Percentiles rank a stretch among this genome's conserved stretches.
phyloP scores from a whole-genome alignment of 2,888 invertebrate genomes.

The Magallana nippona region DNA sequence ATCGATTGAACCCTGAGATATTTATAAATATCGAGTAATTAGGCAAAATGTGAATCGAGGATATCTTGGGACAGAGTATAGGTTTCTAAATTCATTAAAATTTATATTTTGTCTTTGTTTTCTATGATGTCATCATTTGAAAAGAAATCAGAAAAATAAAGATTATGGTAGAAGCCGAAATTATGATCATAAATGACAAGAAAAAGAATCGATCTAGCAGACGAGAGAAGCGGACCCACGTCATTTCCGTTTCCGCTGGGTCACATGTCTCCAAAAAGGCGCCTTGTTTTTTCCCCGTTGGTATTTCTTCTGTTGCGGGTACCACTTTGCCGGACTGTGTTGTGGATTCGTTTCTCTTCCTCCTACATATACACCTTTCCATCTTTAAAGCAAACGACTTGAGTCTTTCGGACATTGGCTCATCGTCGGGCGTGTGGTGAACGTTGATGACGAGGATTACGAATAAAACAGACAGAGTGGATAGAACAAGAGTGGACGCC shows the following conservation, averaged over 20 bases:
- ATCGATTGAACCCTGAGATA: too few relatives aligned
- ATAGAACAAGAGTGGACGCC: constrained; percentile 39
- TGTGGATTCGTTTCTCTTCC: not conserved
- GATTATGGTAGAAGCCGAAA: not conserved
- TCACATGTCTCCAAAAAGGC: not conserved
- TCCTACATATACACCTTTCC: not conserved
- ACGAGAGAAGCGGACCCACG: constrained; percentile 24
- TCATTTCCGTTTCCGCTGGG: constrained; percentile 2
- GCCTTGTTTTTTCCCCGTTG: not conserved
- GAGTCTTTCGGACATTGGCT: constrained; percentile 46
- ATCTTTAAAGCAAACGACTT: constrained; percentile 21
- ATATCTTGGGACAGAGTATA: too few relatives aligned
- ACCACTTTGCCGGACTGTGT: not conserved
- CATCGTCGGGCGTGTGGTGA: constrained; percentile 43
- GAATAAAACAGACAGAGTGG: constrained; percentile 41
- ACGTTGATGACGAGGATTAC: constrained; percentile 44
- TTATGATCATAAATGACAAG: not conserved
- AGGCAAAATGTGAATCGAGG: too few relatives aligned
- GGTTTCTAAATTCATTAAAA: too few relatives aligned
- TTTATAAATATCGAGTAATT: too few relatives aligned
- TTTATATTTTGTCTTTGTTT: too few relatives aligned
- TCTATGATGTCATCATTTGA: not conserved
- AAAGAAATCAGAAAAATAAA: constrained; percentile 8
- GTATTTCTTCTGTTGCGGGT: not conserved
- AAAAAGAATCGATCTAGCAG: constrained; percentile 40